Conservation (phyloP, 2,113 vertebrate species). For the Trematomus loennbergii region DNA sequence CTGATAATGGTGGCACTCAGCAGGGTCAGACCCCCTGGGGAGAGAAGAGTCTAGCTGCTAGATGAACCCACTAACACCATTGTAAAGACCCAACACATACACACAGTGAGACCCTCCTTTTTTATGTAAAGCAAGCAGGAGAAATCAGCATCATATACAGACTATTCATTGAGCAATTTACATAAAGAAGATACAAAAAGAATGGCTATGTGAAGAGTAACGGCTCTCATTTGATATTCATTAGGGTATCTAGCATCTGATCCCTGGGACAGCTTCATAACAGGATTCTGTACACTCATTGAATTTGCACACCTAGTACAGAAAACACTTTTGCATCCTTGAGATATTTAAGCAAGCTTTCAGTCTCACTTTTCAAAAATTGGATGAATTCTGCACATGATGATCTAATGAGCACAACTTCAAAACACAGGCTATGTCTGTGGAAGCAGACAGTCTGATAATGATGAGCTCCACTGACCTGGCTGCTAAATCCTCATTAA, state of each 20-base stretch:
- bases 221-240: not conserved
- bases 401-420: no score
- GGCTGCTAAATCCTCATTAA: slow-evolving; percentile 8
- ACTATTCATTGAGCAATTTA: not conserved
- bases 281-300: not conserved
- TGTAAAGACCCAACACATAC: not conserved
- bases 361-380: not conserved
- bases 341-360: not conserved
- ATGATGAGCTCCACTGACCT: not conserved
- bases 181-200: not conserved
- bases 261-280: not conserved
- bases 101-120: not conserved
- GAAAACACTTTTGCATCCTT: not conserved
- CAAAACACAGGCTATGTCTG: not conserved
- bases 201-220: not conserved
- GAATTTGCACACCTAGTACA: not conserved
- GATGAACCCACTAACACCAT: slow-evolving; percentile 39
- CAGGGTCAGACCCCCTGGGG: slow-evolving; percentile 1
- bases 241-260: not conserved
- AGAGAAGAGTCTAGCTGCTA: slow-evolving; percentile 3
- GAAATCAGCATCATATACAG: not conserved
- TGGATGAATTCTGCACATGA: not conserved
- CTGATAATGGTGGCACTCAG: slow-evolving; percentile 16
- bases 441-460: not conserved
- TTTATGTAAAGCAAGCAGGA: not conserved